phyloP scores from a whole-genome alignment of 1,140 invertebrate species.

The Telenomus remus region DNA sequence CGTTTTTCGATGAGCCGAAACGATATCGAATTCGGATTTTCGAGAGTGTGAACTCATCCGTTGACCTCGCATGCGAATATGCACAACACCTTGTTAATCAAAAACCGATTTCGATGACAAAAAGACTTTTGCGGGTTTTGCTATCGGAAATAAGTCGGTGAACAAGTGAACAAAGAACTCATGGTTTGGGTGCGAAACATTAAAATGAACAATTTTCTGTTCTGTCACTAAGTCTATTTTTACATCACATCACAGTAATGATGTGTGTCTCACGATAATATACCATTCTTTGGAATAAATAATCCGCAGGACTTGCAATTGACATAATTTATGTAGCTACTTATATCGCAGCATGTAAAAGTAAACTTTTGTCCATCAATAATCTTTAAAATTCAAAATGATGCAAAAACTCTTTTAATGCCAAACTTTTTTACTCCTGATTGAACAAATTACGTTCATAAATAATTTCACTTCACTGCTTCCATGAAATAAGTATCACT shows the following conservation, averaged over 20 bases:
- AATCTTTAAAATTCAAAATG: too few relatives aligned
- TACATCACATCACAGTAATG: too few relatives aligned
- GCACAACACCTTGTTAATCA: slow-evolving; percentile 50
- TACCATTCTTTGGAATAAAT: too few relatives aligned
- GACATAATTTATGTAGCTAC: too few relatives aligned
- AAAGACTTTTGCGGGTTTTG: slow-evolving; percentile 54
- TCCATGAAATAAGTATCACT: slow-evolving; percentile 14
- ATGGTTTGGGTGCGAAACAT: slow-evolving; percentile 38
- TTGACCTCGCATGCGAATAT: slow-evolving; percentile 29
- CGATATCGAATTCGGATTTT: slow-evolving; percentile 55
- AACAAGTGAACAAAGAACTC: slow-evolving; percentile 46
- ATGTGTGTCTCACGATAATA: too few relatives aligned
- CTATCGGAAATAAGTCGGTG: slow-evolving; percentile 53
- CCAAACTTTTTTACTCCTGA: background rate
- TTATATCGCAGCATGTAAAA: too few relatives aligned
- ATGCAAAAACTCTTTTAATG: too few relatives aligned
- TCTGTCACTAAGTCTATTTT: too few relatives aligned
- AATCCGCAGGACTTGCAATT: too few relatives aligned
- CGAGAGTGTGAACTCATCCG: slow-evolving; percentile 44
- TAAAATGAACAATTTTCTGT: slow-evolving; percentile 19
- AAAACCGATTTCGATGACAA: slow-evolving; percentile 59
- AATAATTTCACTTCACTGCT: background rate
- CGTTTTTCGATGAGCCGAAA: slow-evolving; percentile 37
- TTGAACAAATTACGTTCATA: slow-evolving; percentile 1
- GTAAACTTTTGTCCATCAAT: too few relatives aligned